These are phyloP conservation scores for Gymnothorax reevesii DNA, from an alignment of 2,797 vertebrate genomes.

Conservation along the genomic window DNA sequence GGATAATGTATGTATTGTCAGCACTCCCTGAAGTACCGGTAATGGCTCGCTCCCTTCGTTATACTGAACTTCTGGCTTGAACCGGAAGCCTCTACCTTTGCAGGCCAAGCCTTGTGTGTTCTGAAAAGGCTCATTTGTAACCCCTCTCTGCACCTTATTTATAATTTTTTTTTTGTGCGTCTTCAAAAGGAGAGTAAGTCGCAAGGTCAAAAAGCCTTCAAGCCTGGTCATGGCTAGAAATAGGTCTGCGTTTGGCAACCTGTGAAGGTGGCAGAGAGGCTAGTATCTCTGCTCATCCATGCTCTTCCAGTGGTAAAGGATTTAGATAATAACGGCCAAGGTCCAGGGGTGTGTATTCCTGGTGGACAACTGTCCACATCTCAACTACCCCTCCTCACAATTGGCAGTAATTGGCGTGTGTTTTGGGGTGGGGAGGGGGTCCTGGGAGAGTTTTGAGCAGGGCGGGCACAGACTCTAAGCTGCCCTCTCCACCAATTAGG, in stretches of 20 bases:
- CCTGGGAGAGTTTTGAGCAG: slow-evolving; percentile 76
- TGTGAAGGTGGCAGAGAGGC: background rate
- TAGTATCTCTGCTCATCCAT: background rate
- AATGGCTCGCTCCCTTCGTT: background rate
- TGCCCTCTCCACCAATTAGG: slow-evolving; percentile 82
- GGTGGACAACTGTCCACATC: slow-evolving; percentile 77
- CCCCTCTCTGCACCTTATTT: background rate
- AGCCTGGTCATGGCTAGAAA: background rate
- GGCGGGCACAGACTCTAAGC: slow-evolving; percentile 64
- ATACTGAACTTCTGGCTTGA: slow-evolving; percentile 2
- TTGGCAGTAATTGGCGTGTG: slow-evolving; percentile 80
- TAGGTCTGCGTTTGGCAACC: background rate
- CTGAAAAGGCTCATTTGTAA: background rate
- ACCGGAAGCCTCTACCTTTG: background rate
- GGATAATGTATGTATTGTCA: slow-evolving; percentile 4
- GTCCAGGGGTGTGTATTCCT: slow-evolving; percentile 59
- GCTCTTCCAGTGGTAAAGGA: background rate
- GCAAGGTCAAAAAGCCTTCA: background rate
- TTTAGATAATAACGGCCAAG: slow-evolving; percentile 22
- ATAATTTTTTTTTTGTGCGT: background rate
- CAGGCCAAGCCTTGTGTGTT: background rate
- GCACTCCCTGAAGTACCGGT: background rate
- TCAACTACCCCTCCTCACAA: slow-evolving; percentile 75
- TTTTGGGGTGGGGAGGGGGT: slow-evolving; percentile 67
- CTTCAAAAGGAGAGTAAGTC: background rate